Base-by-base conservation (phyloP, 1,140 invertebrate genomes). In the Melitaea cinxia region DNA sequence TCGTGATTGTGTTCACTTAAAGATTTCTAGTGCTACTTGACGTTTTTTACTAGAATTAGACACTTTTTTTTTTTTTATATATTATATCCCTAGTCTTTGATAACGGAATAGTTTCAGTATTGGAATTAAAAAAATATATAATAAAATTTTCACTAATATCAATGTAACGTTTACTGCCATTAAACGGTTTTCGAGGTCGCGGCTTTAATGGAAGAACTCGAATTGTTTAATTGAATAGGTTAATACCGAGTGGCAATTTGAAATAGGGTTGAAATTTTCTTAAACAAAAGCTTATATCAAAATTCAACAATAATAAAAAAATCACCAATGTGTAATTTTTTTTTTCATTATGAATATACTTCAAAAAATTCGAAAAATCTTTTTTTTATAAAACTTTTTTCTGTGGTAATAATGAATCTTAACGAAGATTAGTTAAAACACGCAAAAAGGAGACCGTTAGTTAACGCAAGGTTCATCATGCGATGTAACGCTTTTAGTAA, bases 1-100 rank as follows among this genome's bases (percentile, higher is more conserved):
- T 68, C 64, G 58, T 68, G 59, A 49, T 66, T 47, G 62, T 67
- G 57, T 64, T 62, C 47, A 57, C 14, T 14, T 49, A 65, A 42
- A 56, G 50, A 26, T 19, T 30, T 57, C 17, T 62, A 45, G 26
- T 58, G 26, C 37, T 59, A 53, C 33, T 55, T 63, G 17, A 45
- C 21, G 23, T 42, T 42, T 49, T 56, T 42, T 12, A 49, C 7
- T 63, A 47, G 52, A 53, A 10, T 1, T 63, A 54, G 19, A 55
- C 14, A 33, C 52, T 42, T 17, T 63, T 63, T 59, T 63, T 23
- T 4, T 62, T 45, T 45, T 21, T 24, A 14, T 39, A 52, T 61
- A 42, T 52, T 3, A 1, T 33, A 61, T 35, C 24, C 24, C 50
- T 54, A 63, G 60, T 62, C 33, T 35, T 60, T 53, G 37, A 39